A percentile compares a stretch with the other conserved stretches of the same genome.
phyloP scores from a whole-genome alignment of 2,888 invertebrate species.

The Tetranychus truncatus region DNA sequence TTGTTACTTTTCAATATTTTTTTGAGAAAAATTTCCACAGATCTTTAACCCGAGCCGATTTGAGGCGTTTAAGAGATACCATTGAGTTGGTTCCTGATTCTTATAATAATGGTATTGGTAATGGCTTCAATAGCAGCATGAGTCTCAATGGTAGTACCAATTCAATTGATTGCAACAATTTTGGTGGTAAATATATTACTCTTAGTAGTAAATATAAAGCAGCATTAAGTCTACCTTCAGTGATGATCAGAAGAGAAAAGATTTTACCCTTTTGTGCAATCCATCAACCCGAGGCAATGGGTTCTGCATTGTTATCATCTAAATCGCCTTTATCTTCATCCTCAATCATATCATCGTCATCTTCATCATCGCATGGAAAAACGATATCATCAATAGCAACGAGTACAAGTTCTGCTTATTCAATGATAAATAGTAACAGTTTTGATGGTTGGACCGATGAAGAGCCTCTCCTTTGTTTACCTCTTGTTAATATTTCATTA shows the following conservation, averaged over 20 bases:
- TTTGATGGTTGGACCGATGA: slow-evolving; percentile 51
- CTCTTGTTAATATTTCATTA: slow-evolving; percentile 43
- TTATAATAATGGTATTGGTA: not conserved
- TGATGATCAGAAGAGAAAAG: not conserved
- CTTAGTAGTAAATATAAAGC: not conserved
- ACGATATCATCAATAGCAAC: not conserved
- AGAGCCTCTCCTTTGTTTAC: slow-evolving; percentile 43
- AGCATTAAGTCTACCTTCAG: not conserved
- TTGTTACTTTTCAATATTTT: slow-evolving; percentile 61
- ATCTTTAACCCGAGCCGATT: not conserved
- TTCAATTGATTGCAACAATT: not conserved
- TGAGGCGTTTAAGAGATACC: not conserved
- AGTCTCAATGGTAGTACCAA: not conserved
- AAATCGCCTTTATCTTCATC: not conserved
- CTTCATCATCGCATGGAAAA: not conserved
- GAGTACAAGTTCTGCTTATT: not conserved
- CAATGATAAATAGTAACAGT: not conserved
- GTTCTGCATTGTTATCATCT: not conserved
- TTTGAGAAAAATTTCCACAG: slow-evolving; percentile 48
- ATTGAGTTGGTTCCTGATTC: slow-evolving; percentile 1
- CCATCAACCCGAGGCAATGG: not conserved
- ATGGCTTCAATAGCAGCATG: not conserved
- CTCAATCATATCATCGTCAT: not conserved
- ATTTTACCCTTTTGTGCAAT: slow-evolving; percentile 1
- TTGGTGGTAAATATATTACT: slow-evolving; percentile 5